Evolutionary conservation across 2,888 invertebrate genomes (phyloP).

Genomic region (Aphidoletes aphidimyza): DNA sequence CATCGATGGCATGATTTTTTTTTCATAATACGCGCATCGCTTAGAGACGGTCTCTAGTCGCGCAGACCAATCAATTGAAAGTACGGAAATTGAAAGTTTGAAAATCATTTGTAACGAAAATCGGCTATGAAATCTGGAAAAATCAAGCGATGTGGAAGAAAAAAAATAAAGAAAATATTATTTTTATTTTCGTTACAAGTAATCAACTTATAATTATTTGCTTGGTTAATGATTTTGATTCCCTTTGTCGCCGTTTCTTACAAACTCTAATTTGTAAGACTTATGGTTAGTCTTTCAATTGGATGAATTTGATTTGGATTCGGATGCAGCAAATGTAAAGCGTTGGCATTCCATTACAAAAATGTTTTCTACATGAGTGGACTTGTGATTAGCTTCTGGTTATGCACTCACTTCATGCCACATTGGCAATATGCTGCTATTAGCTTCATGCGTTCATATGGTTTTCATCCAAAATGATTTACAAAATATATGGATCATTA

Average conservation of each 20-base stretch:
- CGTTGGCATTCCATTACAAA: not conserved
- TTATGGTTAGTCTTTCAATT: not conserved
- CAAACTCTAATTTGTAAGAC: not conserved
- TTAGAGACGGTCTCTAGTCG: no score
- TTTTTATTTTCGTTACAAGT: conserved; percentile 25
- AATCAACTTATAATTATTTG: conserved; percentile 37
- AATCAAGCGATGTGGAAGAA: not conserved
- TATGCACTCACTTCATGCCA: not conserved
- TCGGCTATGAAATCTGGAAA: not conserved
- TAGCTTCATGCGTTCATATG: not conserved
- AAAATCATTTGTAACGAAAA: not conserved
- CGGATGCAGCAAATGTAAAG: not conserved
- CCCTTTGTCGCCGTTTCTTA: not conserved
- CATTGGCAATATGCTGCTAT: not conserved
- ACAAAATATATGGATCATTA: not conserved
- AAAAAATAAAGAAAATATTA: not conserved
- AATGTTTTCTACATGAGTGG: conserved; percentile 32
- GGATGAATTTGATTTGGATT: not conserved
- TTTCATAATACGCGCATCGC: no score
- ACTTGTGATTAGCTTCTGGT: conserved; percentile 14
- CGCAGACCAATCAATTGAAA: not conserved
- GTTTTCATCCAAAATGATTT: no score
- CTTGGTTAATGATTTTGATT: not conserved
- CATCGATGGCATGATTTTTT: no score
- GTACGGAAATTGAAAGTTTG: conserved; percentile 1